phyloP scores from a whole-genome alignment of 2,113 vertebrate species.

The Ornithorhynchus anatinus region DNA sequence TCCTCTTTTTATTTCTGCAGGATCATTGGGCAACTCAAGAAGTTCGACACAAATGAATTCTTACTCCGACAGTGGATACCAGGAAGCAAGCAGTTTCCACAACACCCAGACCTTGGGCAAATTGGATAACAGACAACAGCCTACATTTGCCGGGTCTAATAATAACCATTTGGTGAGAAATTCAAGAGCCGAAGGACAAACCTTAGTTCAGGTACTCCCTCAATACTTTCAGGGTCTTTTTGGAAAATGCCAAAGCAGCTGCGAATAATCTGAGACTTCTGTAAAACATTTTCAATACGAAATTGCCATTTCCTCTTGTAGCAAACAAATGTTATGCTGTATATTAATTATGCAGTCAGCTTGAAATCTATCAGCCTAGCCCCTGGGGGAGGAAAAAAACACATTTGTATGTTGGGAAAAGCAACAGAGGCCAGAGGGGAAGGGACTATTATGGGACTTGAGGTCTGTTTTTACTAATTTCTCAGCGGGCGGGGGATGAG shows the following conservation, averaged over 20 bases:
- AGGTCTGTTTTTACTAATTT: background rate
- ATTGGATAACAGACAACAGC: conserved; percentile 83
- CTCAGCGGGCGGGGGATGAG: background rate
- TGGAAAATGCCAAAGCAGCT: background rate
- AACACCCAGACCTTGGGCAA: conserved; percentile 85
- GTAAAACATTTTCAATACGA: too few species aligned
- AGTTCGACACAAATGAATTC: conserved; percentile 98
- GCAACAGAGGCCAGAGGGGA: background rate
- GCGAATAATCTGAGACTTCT: too few species aligned
- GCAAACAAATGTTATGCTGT: too few species aligned
- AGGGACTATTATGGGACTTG: conserved; percentile 2
- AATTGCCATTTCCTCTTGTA: too few species aligned
- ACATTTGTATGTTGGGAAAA: background rate
- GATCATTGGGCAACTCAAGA: conserved; percentile 90
- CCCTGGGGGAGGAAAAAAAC: conserved; percentile 4
- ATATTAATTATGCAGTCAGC: too few species aligned
- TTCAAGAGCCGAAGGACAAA: conserved; percentile 90
- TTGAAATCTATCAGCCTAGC: too few species aligned
- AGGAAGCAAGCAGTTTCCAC: conserved; percentile 91
- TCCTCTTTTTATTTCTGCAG: conserved; percentile 66
- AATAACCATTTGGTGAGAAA: conserved; percentile 79
- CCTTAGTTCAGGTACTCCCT: conserved; percentile 86
- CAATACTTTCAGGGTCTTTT: background rate
- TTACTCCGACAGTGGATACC: conserved; percentile 96
- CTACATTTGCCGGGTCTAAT: conserved; percentile 75